Evolutionary conservation across 2,113 vertebrate genomes (phyloP).

Genomic region (Microtus pennsylvanicus): DNA sequence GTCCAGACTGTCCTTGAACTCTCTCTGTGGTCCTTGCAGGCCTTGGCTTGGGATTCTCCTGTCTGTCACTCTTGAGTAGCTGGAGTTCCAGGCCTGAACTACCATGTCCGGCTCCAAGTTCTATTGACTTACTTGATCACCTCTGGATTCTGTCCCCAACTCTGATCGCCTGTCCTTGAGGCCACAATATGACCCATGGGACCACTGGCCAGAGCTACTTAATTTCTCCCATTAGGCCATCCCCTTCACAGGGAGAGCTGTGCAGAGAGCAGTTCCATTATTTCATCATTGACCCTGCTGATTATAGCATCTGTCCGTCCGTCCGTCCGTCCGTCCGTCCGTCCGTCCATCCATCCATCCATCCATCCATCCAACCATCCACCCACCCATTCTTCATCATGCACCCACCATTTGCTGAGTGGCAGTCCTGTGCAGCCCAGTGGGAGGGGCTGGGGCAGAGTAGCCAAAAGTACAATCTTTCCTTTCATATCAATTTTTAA

Average conservation of each 20-base stretch:
- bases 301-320: neutral
- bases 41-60: neutral
- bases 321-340: too few relatives aligned
- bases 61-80: neutral
- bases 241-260: neutral
- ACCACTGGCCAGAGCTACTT: neutral
- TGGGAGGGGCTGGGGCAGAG: neutral
- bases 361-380: too few relatives aligned
- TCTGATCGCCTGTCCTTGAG: neutral
- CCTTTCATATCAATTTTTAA: conserved; percentile 52
- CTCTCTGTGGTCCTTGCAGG: neutral
- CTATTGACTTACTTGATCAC: conserved; percentile 43
- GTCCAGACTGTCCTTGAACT: neutral
- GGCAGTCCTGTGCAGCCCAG: neutral
- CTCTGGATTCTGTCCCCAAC: conserved; percentile 55
- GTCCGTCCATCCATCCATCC: neutral
- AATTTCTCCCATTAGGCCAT: neutral
- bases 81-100: neutral
- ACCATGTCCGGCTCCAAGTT: neutral
- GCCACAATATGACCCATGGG: neutral
- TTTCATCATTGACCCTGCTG: too few relatives aligned
- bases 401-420: neutral
- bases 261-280: neutral
- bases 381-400: neutral
- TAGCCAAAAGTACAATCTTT: conserved; percentile 29